phyloP scores from a whole-genome alignment of 2,888 invertebrate species.

The Drosophila testacea region DNA sequence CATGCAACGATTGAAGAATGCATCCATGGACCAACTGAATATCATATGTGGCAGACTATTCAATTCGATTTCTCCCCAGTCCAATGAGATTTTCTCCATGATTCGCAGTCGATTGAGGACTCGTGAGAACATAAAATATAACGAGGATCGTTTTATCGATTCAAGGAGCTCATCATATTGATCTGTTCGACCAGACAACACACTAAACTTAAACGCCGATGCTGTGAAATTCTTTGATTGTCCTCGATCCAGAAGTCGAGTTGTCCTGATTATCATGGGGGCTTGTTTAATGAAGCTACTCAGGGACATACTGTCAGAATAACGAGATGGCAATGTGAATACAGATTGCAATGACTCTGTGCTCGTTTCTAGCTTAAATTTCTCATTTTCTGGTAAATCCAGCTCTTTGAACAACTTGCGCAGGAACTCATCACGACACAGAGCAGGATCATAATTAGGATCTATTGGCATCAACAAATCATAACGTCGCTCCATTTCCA shows the following conservation, averaged over 20 bases:
- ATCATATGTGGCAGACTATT: conserved; percentile 32
- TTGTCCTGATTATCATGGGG: neutral
- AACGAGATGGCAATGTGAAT: neutral
- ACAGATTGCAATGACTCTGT: neutral
- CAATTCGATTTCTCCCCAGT: neutral
- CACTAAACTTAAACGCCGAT: neutral
- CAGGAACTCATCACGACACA: conserved; percentile 51
- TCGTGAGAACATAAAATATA: conserved; percentile 34
- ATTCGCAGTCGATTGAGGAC: conserved; percentile 15
- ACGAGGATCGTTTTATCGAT: conserved; percentile 34
- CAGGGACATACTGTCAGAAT: neutral
- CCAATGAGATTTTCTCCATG: conserved; percentile 11
- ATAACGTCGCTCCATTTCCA: conserved; percentile 19
- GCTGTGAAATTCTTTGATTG: neutral
- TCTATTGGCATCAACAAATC: conserved; percentile 34
- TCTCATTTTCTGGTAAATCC: neutral
- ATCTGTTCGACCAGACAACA: neutral
- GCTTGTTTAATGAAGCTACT: neutral
- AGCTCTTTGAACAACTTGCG: conserved; percentile 28
- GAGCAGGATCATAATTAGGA: conserved; percentile 1
- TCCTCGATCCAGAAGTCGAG: neutral
- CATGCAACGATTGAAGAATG: conserved; percentile 34
- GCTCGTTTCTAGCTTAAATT: neutral
- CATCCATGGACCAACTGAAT: conserved; percentile 45
- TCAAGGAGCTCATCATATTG: conserved; percentile 22